Conservation (phyloP, 2,888 invertebrate genomes). For the Coenonympha glycerion region DNA sequence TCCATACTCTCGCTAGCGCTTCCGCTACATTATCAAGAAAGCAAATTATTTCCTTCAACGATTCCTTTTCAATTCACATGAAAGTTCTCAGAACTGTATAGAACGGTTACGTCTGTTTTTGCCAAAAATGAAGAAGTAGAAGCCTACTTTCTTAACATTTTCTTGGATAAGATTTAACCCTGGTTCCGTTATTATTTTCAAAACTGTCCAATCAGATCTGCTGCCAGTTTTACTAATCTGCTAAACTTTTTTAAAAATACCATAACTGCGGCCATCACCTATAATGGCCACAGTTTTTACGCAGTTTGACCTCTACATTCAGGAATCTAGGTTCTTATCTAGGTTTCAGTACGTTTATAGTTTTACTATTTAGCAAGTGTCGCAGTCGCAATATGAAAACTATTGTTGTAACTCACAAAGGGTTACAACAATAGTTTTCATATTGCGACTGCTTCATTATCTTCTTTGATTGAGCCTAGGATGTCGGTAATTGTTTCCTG, state of each 20-base stretch:
- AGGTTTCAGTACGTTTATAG: too few species aligned
- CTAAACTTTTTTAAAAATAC: too few species aligned
- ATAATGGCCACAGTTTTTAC: not conserved
- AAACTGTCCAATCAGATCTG: too few species aligned
- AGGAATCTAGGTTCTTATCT: too few species aligned
- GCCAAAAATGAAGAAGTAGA: too few species aligned
- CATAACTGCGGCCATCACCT: too few species aligned
- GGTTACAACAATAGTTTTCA: not conserved
- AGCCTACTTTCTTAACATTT: not conserved
- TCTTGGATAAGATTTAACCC: too few species aligned
- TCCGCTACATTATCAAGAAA: conserved; percentile 9
- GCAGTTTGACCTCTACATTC: not conserved
- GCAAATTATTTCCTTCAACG: conserved; percentile 9
- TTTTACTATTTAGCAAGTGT: too few species aligned
- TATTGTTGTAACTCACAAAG: too few species aligned
- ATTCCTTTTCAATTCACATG: conserved; percentile 9
- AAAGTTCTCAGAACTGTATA: conserved; percentile 13
- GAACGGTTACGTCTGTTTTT: not conserved
- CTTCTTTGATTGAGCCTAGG: not conserved
- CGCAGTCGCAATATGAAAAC: too few species aligned
- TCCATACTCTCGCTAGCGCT: not conserved
- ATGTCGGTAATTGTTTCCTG: not conserved
- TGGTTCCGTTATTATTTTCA: too few species aligned
- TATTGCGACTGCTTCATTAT: not conserved
- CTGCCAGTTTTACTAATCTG: too few species aligned